Base-by-base conservation (phyloP, 1,140 invertebrate genomes). In the Nasonia vitripennis region DNA sequence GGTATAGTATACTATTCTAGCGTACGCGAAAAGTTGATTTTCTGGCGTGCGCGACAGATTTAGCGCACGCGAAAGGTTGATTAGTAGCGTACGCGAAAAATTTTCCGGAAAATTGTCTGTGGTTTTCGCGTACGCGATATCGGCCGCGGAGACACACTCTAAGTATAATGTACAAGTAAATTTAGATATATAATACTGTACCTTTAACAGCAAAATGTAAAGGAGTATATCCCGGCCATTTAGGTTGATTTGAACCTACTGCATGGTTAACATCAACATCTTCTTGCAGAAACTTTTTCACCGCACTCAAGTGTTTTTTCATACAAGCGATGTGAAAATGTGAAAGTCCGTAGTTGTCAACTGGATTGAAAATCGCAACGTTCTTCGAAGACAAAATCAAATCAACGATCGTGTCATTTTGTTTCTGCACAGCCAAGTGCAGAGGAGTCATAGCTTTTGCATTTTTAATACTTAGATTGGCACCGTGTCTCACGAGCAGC, bases 261-360 rank as follows among this genome's bases (percentile, higher is more conserved):
- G 75, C 45, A 12, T 79, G 48, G 67, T 83, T 82, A n/a, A 86
- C 51, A 23, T 82, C 27, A 17, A 78, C 77, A 17, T 70, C 70
- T 4, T 45, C 0, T 73, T 62, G 31, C 31, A 86, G 27, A 48
- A 79, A 86, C 27, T 62, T 67, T 68, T 83, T 68, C 1, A 83
- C 68, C 7, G 73, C 81, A 34, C n/a, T 73, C 3, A 78, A 37
- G 31, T 86, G 27, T 73, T 86, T 73, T 37, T 37, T 83, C 77
- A 83, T 83, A 31, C 85, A 86, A 51, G 85, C 85, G 48, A 79
- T 74, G 48, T 83, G 85, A 67, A 86, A 86, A 73, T 82, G 81
- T n/a, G 75, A 70, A 23, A 86, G 10, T 27, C 62, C 45, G 68
- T 78, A 70, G 1, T 81, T 34, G 62, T 86, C 67, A 1, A 48